Conservation (phyloP, 1,140 invertebrate genomes). For the Camponotus floridanus region DNA sequence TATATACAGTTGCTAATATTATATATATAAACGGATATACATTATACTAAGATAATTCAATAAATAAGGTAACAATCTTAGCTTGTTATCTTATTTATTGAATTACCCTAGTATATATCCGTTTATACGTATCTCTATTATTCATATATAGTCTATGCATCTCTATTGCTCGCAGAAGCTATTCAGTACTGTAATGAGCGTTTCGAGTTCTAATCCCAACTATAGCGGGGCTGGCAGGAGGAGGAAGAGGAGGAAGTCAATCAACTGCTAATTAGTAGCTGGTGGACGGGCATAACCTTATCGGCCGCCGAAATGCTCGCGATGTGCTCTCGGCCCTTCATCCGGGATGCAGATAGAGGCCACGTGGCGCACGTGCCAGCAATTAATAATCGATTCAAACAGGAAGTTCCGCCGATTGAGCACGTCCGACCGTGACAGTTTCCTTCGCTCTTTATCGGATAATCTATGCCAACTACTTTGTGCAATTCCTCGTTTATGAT, state of each 20-base stretch:
- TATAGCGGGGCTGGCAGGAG: background rate
- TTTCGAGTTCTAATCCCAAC: constrained; percentile 44
- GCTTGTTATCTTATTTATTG: background rate
- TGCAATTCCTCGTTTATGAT: constrained; percentile 20
- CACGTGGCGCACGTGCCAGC: constrained; percentile 66
- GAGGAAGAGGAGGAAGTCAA: constrained; percentile 57
- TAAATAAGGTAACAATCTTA: too few species aligned
- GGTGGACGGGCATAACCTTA: constrained; percentile 74
- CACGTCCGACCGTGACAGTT: constrained; percentile 68
- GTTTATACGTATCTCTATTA: background rate
- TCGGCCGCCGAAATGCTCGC: constrained; percentile 67
- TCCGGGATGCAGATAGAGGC: constrained; percentile 67
- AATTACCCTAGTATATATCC: background rate
- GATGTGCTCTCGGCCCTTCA: constrained; percentile 58
- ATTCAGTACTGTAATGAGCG: constrained; percentile 32
- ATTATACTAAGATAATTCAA: too few species aligned
- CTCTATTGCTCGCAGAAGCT: background rate
- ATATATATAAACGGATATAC: too few species aligned
- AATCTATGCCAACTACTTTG: constrained; percentile 54
- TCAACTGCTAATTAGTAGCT: constrained; percentile 75
- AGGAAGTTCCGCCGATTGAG: constrained; percentile 67
- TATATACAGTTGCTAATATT: too few species aligned
- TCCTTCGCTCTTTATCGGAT: constrained; percentile 69
- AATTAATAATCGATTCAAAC: constrained; percentile 74
- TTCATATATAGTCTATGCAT: background rate